phyloP scores from a whole-genome alignment of 2,797 vertebrate species.

The Sitta carolinensis region DNA sequence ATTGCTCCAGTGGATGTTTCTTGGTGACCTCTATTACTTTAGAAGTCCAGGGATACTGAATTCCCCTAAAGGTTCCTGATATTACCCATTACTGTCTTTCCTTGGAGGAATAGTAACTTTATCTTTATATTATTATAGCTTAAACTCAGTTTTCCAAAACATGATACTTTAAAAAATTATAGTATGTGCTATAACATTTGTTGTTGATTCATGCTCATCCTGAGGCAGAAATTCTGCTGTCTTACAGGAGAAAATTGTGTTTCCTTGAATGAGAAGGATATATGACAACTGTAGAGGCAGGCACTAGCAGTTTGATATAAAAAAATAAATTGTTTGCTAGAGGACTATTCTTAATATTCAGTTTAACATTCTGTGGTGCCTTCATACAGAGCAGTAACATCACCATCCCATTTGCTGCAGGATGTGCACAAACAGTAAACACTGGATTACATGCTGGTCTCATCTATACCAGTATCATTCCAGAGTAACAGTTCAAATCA shows the following conservation, averaged over 20 bases:
- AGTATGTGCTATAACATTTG: slow-evolving; percentile 65
- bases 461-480: not conserved
- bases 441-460: not conserved
- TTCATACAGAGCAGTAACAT: not conserved
- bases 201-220: slow-evolving; percentile 77
- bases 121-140: slow-evolving; percentile 65
- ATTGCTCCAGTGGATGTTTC: not conserved
- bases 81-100: slow-evolving; percentile 67
- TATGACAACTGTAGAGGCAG: slow-evolving; percentile 52
- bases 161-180: slow-evolving; percentile 80
- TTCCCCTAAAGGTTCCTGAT: slow-evolving; percentile 16
- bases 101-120: slow-evolving; percentile 66
- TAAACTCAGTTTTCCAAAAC: slow-evolving; percentile 70
- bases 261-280: slow-evolving; percentile 59
- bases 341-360: not conserved
- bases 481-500: not conserved
- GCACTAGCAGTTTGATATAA: not conserved
- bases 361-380: not conserved
- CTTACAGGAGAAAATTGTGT: slow-evolving; percentile 71
- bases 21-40: not conserved
- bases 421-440: not conserved
- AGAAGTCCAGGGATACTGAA: slow-evolving; percentile 2
- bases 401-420: not conserved
- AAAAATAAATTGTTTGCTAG: not conserved
- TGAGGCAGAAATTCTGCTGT: slow-evolving; percentile 72